These are phyloP conservation scores for Oppia nitens DNA, from an alignment of 1,140 invertebrate species.

Conservation along the genomic window DNA sequence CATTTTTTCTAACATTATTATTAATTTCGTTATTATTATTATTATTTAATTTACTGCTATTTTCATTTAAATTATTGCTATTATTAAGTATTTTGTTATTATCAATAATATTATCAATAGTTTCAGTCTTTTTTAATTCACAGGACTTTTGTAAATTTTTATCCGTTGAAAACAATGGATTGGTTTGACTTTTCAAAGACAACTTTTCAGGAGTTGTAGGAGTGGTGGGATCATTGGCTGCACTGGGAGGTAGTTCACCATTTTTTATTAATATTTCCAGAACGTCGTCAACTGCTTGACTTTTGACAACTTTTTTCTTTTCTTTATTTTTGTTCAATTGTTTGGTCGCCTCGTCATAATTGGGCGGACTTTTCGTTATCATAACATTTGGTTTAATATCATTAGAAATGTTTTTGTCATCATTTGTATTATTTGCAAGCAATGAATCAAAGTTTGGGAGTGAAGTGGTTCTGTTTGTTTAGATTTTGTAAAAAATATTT, in stretches of 20 bases:
- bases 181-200: background rate
- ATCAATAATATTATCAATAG: too few species aligned
- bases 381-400: constrained; percentile 23
- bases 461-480: constrained; percentile 32
- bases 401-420: constrained; percentile 7
- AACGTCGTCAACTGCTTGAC: constrained; percentile 81
- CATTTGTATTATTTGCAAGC: constrained; percentile 15
- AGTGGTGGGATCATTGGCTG: constrained; percentile 54
- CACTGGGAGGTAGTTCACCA: constrained; percentile 73
- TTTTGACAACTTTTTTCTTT: constrained; percentile 40
- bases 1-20: background rate
- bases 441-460: constrained; percentile 33
- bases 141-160: background rate
- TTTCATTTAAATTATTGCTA: background rate
- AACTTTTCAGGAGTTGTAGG: constrained; percentile 37
- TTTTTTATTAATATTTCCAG: constrained; percentile 86
- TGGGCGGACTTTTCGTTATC: constrained; percentile 37
- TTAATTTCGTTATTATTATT: background rate
- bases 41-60: background rate
- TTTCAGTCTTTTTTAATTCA: background rate
- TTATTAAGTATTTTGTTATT: background rate
- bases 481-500: too few species aligned
- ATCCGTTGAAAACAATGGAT: background rate
- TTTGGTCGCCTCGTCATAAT: constrained; percentile 52
- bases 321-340: background rate